Percentiles rank a stretch among this genome's conserved stretches.
These are phyloP conservation scores for Tachypleus tridentatus DNA, from an alignment of 1,140 invertebrate genomes.

Conservation along the genomic window DNA sequence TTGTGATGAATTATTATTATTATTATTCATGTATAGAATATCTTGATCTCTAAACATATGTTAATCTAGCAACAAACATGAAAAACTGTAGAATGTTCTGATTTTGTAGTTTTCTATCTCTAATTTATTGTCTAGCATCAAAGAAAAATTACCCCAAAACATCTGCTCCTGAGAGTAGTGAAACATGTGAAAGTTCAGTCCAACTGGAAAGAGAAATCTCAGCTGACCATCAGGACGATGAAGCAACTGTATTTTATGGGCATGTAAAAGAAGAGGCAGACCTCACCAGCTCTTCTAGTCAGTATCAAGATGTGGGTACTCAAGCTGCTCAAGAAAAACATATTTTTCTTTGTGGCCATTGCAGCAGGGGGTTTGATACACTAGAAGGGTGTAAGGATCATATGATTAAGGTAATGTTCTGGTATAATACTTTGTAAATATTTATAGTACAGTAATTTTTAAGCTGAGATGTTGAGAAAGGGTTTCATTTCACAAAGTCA, in stretches of 20 bases:
- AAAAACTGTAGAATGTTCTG: no score
- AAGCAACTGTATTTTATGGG: background rate
- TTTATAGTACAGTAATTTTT: background rate
- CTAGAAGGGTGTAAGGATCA: slow-evolving; percentile 33
- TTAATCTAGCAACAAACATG: no score
- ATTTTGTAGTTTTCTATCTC: no score
- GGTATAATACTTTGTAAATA: background rate
- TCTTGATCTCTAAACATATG: no score
- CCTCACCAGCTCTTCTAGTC: background rate
- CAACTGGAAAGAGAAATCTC: background rate
- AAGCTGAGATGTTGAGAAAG: background rate
- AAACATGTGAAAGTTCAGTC: background rate
- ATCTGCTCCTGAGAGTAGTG: background rate
- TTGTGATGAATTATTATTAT: no score
- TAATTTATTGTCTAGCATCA: no score
- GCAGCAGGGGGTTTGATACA: slow-evolving; percentile 29
- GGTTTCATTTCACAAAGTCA: slow-evolving; percentile 16
- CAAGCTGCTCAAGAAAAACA: slow-evolving; percentile 11
- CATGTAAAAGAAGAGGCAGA: background rate
- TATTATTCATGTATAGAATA: no score
- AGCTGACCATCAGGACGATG: background rate
- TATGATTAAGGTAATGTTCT: slow-evolving; percentile 27
- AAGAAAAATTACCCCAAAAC: background rate
- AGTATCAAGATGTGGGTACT: background rate
- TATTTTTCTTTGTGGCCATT: slow-evolving; percentile 33